A percentile compares a stretch with the other conserved stretches of the same genome.
phyloP scores from a whole-genome alignment of 2,113 vertebrate genomes.

The Pedetes capensis region DNA sequence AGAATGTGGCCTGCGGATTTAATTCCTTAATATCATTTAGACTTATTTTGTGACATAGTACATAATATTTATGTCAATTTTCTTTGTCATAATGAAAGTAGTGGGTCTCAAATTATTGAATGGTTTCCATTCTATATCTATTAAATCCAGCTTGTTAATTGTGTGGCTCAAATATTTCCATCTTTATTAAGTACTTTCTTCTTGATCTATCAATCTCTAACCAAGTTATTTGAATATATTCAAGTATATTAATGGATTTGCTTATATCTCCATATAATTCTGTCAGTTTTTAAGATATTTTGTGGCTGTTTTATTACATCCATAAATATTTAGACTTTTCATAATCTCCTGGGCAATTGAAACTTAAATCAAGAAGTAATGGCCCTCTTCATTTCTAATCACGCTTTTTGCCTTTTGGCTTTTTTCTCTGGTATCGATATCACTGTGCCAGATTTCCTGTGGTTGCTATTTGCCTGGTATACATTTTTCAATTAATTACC shows the following conservation, averaged over 20 bases:
- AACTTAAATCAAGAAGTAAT: constrained; percentile 53
- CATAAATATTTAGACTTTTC: constrained; percentile 52
- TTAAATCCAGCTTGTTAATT: constrained; percentile 25
- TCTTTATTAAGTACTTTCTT: background rate
- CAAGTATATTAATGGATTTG: background rate
- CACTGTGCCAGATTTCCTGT: background rate
- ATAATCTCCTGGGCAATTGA: constrained; percentile 35
- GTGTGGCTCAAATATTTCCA: background rate
- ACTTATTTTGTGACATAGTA: background rate
- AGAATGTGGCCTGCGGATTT: background rate
- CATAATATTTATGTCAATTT: background rate
- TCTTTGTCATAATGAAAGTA: constrained; percentile 7
- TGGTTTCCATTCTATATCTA: background rate
- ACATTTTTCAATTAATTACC: constrained; percentile 27
- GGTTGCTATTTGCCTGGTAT: background rate
- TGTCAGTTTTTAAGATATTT: constrained; percentile 7
- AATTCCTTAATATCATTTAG: background rate
- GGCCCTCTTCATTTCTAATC: background rate
- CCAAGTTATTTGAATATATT: background rate
- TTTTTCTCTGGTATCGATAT: background rate
- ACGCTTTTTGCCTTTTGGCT: constrained; percentile 20
- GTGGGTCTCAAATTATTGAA: background rate
- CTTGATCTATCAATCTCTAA: constrained; percentile 5
- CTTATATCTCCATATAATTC: background rate
- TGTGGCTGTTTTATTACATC: constrained; percentile 37